Conservation (phyloP, 2,888 invertebrate species). For the Sinotaia quadrata region DNA sequence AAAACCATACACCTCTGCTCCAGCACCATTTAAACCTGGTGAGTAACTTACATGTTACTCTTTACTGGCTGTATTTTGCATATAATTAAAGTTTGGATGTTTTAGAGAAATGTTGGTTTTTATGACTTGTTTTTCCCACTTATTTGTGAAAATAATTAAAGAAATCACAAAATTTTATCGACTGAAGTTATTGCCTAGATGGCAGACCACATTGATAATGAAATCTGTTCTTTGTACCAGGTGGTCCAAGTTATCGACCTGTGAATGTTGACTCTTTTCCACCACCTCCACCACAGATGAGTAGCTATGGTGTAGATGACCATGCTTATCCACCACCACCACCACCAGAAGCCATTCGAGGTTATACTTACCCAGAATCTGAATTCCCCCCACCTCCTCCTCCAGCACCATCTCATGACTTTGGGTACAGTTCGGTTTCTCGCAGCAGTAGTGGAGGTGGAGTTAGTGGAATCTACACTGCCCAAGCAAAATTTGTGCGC, state of each 20-base stretch:
- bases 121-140: too few species aligned
- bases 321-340: conserved; percentile 45
- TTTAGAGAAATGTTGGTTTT: too few species aligned
- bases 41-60: too few species aligned
- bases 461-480: conserved; percentile 32
- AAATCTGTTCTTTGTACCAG: conserved; percentile 34
- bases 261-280: conserved; percentile 52
- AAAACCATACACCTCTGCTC: conserved; percentile 44
- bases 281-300: conserved; percentile 50
- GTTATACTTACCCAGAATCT: conserved; percentile 50
- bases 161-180: too few species aligned
- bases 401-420: conserved; percentile 39
- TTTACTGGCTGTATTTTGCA: too few species aligned
- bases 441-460: conserved; percentile 33
- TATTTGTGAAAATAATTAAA: too few species aligned
- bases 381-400: conserved; percentile 61
- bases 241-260: conserved; percentile 46
- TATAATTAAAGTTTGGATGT: too few species aligned
- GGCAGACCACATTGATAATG: too few species aligned
- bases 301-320: conserved; percentile 28
- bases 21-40: conserved; percentile 45
- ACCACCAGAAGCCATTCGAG: conserved; percentile 47
- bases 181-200: too few species aligned
- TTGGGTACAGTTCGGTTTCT: conserved; percentile 6
- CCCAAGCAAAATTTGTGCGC: conserved; percentile 31